Conservation (phyloP, 1,140 invertebrate genomes). For the Contarinia nasturtii region DNA sequence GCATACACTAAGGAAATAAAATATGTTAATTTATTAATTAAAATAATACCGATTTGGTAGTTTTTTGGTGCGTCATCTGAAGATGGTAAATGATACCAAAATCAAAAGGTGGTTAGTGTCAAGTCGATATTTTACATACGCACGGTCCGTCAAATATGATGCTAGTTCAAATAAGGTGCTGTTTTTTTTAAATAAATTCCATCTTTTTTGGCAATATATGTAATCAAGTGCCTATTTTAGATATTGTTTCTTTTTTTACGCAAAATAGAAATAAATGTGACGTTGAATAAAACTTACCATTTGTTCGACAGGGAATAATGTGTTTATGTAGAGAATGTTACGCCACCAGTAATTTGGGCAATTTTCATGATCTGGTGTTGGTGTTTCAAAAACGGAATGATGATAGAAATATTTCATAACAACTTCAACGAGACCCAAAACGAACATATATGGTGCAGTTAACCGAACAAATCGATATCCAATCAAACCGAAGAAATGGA, state of each 20-base stretch:
- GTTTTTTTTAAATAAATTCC: too few relatives aligned
- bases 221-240: too few relatives aligned
- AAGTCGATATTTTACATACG: too few relatives aligned
- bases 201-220: too few relatives aligned
- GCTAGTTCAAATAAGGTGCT: too few relatives aligned
- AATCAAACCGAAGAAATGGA: conserved; percentile 64
- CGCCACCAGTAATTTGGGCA: conserved; percentile 75
- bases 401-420: conserved; percentile 63
- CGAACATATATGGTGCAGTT: conserved; percentile 66
- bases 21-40: neutral
- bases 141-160: too few relatives aligned
- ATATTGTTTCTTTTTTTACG: too few relatives aligned
- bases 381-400: conserved; percentile 65
- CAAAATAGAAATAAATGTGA: conserved; percentile 3
- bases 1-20: conserved; percentile 52
- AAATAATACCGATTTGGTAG: conserved; percentile 6
- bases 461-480: conserved; percentile 60
- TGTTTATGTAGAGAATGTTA: conserved; percentile 67
- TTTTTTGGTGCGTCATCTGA: neutral
- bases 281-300: conserved; percentile 37
- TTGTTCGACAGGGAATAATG: conserved; percentile 63
- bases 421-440: conserved; percentile 57
- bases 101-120: too few relatives aligned
- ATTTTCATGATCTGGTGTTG: conserved; percentile 57
- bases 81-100: too few relatives aligned